Percentiles rank a stretch among this genome's conserved stretches.
These are phyloP conservation scores for Himalopsyche kuldschensis DNA, from an alignment of 2,888 invertebrate species.

Conservation along the genomic window DNA sequence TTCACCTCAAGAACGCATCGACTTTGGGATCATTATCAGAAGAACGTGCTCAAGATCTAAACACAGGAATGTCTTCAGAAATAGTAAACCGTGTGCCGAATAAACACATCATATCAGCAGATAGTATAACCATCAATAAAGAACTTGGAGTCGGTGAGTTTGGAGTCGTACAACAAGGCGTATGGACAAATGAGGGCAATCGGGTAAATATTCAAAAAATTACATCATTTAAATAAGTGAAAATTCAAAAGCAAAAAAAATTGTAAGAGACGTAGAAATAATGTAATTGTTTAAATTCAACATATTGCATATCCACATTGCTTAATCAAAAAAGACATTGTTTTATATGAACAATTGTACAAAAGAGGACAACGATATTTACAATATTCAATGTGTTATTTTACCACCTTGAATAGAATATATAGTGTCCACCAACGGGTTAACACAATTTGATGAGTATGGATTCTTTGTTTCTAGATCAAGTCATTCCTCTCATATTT, in stretches of 20 bases:
- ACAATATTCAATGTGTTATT: too few species aligned
- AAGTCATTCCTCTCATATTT: neutral
- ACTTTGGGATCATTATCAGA: conserved; percentile 28
- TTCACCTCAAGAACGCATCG: conserved; percentile 13
- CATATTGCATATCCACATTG: too few species aligned
- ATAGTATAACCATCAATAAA: conserved; percentile 90
- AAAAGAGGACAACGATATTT: too few species aligned
- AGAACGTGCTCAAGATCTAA: conserved; percentile 44
- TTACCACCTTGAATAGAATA: too few species aligned
- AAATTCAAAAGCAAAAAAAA: too few species aligned
- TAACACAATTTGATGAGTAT: conserved; percentile 12
- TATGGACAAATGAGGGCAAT: conserved; percentile 94
- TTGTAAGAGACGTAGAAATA: too few species aligned
- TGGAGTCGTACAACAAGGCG: conserved; percentile 96
- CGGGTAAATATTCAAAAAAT: conserved; percentile 61
- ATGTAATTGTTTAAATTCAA: too few species aligned
- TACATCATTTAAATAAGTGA: too few species aligned
- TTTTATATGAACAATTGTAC: too few species aligned
- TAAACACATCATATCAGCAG: conserved; percentile 87
- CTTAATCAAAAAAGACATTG: too few species aligned
- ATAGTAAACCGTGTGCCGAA: conserved; percentile 67
- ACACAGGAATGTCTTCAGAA: conserved; percentile 44
- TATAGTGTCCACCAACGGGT: too few species aligned
- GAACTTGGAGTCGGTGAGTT: conserved; percentile 97
- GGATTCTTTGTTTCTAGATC: neutral